These are phyloP conservation scores for Masticophis lateralis DNA, from an alignment of 2,797 vertebrate genomes.

Conservation along the genomic window DNA sequence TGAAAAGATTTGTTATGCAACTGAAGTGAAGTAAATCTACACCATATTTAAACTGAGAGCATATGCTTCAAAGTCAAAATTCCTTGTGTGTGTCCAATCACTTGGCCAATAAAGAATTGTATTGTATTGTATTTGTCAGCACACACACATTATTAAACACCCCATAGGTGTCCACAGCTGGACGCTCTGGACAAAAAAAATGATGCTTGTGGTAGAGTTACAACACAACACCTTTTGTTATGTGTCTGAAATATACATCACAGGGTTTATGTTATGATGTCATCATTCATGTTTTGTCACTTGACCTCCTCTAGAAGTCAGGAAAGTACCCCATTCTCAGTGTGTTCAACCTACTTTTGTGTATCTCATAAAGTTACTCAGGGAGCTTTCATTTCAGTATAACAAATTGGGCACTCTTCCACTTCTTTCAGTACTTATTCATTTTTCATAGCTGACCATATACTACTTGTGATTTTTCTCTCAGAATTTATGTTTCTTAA, in stretches of 20 bases:
- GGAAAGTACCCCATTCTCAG: not conserved
- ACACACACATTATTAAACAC: not conserved
- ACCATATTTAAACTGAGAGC: too few species aligned
- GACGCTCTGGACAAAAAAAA: not conserved
- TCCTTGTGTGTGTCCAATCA: too few species aligned
- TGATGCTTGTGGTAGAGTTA: not conserved
- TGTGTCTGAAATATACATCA: not conserved
- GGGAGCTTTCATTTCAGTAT: not conserved
- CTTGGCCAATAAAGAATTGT: too few species aligned
- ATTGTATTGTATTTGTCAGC: not conserved
- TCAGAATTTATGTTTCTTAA: not conserved
- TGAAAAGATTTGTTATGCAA: not conserved
- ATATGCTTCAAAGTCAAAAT: too few species aligned
- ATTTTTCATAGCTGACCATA: not conserved
- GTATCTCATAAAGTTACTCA: not conserved
- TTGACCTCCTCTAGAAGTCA: not conserved
- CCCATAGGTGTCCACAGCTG: not conserved
- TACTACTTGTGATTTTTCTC: not conserved
- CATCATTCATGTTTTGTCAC: not conserved
- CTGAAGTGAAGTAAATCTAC: not conserved
- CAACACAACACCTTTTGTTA: not conserved
- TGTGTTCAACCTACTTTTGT: not conserved
- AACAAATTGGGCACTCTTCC: not conserved
- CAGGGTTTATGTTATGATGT: not conserved
- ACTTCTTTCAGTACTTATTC: not conserved